Base-by-base conservation (phyloP, 2,888 invertebrate genomes). In the Pegoplata infirma region DNA sequence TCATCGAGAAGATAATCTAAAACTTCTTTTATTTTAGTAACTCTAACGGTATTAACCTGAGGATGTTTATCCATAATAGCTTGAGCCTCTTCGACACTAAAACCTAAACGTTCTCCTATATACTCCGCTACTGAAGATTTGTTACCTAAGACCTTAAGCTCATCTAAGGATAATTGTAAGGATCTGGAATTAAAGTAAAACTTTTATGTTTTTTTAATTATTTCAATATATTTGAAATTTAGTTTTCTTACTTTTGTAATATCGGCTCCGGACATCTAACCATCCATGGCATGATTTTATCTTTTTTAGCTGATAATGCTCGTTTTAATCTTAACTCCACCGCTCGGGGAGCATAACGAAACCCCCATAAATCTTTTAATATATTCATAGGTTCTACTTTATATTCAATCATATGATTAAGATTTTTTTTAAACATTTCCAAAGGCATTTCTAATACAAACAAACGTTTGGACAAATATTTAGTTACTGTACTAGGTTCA, bases 261-360 rank as follows among this genome's bases (percentile, higher is more conserved):
- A 91, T 90, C 19, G 90, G 86, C 81, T 92, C 91, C 17, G 92
- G 90, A 84, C 93, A 93, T 80, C 93, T 89, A 32, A 93, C 91
- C 92, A 93, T 93, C 93, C 93, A 93, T 3, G 93, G 93, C 88
- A 91, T 92, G 10, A 92, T 87, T 78, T 89, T 91, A 68, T 91
- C 87, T 59, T 92, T 91, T 76, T 90, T 89, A 1, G 89, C 88
- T 49, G 87, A 86, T 84, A 90, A 90, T 0, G 92, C 90, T 63
- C 88, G 89, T 81, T 90, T 87, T 10, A 93, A 86, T 68, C 93
- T 90, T 17, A 90, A 83, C 68, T 88, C 83, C n/a, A 93, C 91
- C 8, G 91, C 90, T 64, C 90, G 86, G 61, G 91, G 90, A 23
- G 91, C 90, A 84, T 93, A 93, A 81, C 92, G 92, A 77, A 93